Evolutionary conservation across 2,797 vertebrate genomes (phyloP).

Genomic region (Triplophysa bombifrons): DNA sequence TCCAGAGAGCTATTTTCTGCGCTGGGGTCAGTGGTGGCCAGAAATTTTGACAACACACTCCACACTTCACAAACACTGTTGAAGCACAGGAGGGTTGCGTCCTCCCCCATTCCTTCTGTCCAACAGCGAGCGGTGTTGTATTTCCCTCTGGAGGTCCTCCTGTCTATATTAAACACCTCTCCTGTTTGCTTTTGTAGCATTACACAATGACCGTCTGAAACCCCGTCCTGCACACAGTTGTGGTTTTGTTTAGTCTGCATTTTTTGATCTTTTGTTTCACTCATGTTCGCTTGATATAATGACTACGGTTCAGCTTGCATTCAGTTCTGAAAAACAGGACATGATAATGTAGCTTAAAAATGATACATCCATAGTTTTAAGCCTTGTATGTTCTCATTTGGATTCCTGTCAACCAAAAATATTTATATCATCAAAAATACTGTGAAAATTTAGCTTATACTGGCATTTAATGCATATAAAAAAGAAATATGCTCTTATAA

Average conservation of each 20-base stretch:
- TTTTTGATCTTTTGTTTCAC: slow-evolving; percentile 3
- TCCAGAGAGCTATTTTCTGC: slow-evolving; percentile 56
- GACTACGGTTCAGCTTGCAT: not conserved
- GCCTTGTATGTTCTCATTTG: no score
- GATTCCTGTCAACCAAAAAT: no score
- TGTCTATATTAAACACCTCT: slow-evolving; percentile 28
- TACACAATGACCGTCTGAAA: slow-evolving; percentile 25
- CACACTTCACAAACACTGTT: slow-evolving; percentile 49
- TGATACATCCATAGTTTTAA: no score
- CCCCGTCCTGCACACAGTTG: slow-evolving; percentile 11
- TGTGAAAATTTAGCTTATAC: not conserved
- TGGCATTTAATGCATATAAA: no score
- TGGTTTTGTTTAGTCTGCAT: slow-evolving; percentile 38
- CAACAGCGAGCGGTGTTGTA: not conserved
- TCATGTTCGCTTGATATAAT: not conserved
- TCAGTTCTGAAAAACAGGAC: no score
- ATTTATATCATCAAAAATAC: not conserved
- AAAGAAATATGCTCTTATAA: not conserved
- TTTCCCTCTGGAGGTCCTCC: slow-evolving; percentile 31
- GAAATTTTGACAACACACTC: slow-evolving; percentile 47
- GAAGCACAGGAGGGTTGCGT: slow-evolving; percentile 46
- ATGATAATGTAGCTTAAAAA: no score
- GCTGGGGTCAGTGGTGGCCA: slow-evolving; percentile 50
- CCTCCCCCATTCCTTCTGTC: slow-evolving; percentile 26
- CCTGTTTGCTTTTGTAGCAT: slow-evolving; percentile 40